These are phyloP conservation scores for Cremastobaeus sp. DNA, from an alignment of 2,888 invertebrate genomes.

Conservation along the genomic window DNA sequence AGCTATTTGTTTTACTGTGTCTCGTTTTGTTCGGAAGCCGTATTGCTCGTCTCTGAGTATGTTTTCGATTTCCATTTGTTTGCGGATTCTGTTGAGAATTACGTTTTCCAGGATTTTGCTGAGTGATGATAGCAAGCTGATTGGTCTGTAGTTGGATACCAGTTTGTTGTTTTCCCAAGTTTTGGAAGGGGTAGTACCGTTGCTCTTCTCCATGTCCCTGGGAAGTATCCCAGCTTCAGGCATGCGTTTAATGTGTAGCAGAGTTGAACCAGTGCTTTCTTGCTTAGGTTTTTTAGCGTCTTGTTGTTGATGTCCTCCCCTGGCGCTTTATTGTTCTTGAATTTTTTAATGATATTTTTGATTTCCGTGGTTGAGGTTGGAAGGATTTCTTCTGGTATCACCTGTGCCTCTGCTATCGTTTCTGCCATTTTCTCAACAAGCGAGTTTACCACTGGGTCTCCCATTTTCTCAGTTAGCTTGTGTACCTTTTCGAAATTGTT, in stretches of 20 bases:
- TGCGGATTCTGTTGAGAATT: constrained; percentile 50
- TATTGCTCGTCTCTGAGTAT: constrained; percentile 56
- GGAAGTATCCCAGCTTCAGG: constrained; percentile 9
- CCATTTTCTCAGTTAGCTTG: too few relatives aligned
- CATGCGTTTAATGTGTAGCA: constrained; percentile 15
- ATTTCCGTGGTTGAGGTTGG: constrained; percentile 5
- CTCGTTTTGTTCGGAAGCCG: constrained; percentile 63
- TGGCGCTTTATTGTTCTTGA: constrained; percentile 17
- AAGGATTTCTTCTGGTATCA: too few relatives aligned
- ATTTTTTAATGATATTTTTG: constrained; percentile 10
- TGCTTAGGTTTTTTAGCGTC: constrained; percentile 6
- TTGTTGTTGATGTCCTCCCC: constrained; percentile 8
- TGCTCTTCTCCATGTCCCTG: constrained; percentile 18
- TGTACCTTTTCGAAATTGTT: too few relatives aligned
- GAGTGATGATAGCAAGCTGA: constrained; percentile 44
- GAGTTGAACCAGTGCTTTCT: constrained; percentile 6
- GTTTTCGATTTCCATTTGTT: constrained; percentile 37
- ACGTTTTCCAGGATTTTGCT: constrained; percentile 63
- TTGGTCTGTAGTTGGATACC: constrained; percentile 37
- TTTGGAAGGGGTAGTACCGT: constrained; percentile 53
- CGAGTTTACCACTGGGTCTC: too few relatives aligned
- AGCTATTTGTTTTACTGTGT: constrained; percentile 61
- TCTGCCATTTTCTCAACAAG: too few relatives aligned
- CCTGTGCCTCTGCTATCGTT: too few relatives aligned
- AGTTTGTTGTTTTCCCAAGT: constrained; percentile 56